phyloP scores from a whole-genome alignment of 2,113 vertebrate genomes.

The Proteles cristata region DNA sequence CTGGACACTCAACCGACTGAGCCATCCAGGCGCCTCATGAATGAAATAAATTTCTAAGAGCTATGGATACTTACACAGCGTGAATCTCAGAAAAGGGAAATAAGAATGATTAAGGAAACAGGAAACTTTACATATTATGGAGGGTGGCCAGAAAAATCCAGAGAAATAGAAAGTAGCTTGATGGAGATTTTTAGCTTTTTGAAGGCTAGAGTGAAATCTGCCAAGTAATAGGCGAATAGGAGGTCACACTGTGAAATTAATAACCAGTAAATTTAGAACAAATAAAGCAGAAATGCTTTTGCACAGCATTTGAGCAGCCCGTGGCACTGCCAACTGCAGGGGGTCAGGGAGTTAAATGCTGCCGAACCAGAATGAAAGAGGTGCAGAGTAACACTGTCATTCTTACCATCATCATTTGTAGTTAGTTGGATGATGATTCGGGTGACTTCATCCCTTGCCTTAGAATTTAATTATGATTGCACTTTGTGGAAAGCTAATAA shows the following conservation, averaged over 20 bases:
- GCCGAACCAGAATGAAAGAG: slow-evolving; percentile 29
- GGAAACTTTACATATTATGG: not conserved
- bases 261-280: slow-evolving; percentile 80
- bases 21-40: not conserved
- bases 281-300: slow-evolving; percentile 76
- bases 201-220: slow-evolving; percentile 66
- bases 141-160: not conserved
- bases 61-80: not conserved
- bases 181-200: slow-evolving; percentile 61
- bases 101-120: not conserved
- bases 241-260: slow-evolving; percentile 82
- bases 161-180: slow-evolving; percentile 25
- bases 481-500: slow-evolving; percentile 61
- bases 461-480: slow-evolving; percentile 71
- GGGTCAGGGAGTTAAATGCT: slow-evolving; percentile 59
- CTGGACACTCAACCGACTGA: too few species aligned
- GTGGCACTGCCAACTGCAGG: slow-evolving; percentile 61
- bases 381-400: not conserved
- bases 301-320: slow-evolving; percentile 69
- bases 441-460: slow-evolving; percentile 67
- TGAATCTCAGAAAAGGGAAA: not conserved
- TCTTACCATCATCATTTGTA: not conserved
- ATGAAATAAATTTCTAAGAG: slow-evolving; percentile 5
- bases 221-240: slow-evolving; percentile 64
- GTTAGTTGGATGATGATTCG: not conserved